phyloP scores from a whole-genome alignment of 2,888 invertebrate species.

The Abrostola triplasia region DNA sequence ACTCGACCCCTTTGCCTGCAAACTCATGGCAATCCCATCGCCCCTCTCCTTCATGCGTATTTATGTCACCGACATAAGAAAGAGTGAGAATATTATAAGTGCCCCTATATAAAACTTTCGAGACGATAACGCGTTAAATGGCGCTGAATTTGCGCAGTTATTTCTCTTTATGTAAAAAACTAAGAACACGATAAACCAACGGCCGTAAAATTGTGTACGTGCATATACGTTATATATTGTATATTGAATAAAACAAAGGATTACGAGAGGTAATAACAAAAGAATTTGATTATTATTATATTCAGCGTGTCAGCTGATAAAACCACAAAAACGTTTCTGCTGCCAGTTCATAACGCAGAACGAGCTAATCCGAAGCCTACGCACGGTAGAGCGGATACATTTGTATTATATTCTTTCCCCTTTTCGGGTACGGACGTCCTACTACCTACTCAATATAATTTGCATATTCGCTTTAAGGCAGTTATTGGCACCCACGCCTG shows the following conservation, averaged over 20 bases:
- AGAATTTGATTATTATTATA: slow-evolving; percentile 42
- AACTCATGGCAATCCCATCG: slow-evolving; percentile 60
- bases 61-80: slow-evolving; percentile 51
- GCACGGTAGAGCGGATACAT: slow-evolving; percentile 80
- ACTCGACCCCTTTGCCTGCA: slow-evolving; percentile 71
- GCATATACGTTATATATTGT: slow-evolving; percentile 13
- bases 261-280: slow-evolving; percentile 37
- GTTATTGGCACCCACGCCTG: slow-evolving; percentile 72
- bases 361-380: slow-evolving; percentile 71
- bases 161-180: slow-evolving; percentile 32
- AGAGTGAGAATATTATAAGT: slow-evolving; percentile 57
- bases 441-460: slow-evolving; percentile 74
- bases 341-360: slow-evolving; percentile 51
- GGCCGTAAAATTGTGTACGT: slow-evolving; percentile 29
- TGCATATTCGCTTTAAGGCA: slow-evolving; percentile 77
- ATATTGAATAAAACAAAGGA: slow-evolving; percentile 43
- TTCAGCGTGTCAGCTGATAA: slow-evolving; percentile 29
- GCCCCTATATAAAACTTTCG: slow-evolving; percentile 56
- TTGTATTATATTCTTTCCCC: slow-evolving; percentile 80
- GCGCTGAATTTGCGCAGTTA: slow-evolving; percentile 58
- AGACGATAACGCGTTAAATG: slow-evolving; percentile 58
- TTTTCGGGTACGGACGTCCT: slow-evolving; percentile 85
- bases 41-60: slow-evolving; percentile 59
- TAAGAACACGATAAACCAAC: slow-evolving; percentile 35
- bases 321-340: slow-evolving; percentile 42